These are phyloP conservation scores for Heterochromis multidens DNA, from an alignment of 2,113 vertebrate species.

Conservation along the genomic window DNA sequence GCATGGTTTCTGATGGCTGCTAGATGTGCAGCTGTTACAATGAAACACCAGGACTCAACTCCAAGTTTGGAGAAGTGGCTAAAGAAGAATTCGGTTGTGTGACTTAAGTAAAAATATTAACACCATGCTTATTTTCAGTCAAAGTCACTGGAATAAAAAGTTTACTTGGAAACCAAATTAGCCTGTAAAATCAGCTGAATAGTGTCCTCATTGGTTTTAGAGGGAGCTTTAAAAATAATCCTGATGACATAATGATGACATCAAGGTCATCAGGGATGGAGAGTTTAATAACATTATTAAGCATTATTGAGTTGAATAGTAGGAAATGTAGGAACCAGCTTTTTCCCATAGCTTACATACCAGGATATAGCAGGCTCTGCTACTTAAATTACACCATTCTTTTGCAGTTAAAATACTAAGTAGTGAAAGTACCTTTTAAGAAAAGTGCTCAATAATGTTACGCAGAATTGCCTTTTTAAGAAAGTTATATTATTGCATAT, in stretches of 20 bases:
- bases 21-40: neutral
- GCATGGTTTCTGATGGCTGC: neutral
- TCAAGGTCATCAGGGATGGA: neutral
- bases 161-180: neutral
- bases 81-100: neutral
- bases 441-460: neutral
- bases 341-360: neutral
- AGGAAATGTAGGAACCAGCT: neutral
- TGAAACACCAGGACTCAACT: slow-evolving; percentile 16
- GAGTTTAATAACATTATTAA: neutral
- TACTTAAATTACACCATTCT: neutral
- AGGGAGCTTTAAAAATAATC: neutral
- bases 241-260: neutral
- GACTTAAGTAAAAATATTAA: neutral
- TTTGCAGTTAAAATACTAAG: neutral
- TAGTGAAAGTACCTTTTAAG: neutral
- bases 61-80: neutral
- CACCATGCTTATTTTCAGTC: neutral
- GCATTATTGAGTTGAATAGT: neutral
- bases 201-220: neutral
- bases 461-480: neutral
- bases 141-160: neutral
- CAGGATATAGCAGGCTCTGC: neutral
- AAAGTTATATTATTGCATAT: neutral
- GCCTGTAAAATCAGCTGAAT: neutral